A percentile compares a stretch with the other conserved stretches of the same genome.
phyloP scores from a whole-genome alignment of 2,797 vertebrate species.

The Phaenicophaeus curvirostris region DNA sequence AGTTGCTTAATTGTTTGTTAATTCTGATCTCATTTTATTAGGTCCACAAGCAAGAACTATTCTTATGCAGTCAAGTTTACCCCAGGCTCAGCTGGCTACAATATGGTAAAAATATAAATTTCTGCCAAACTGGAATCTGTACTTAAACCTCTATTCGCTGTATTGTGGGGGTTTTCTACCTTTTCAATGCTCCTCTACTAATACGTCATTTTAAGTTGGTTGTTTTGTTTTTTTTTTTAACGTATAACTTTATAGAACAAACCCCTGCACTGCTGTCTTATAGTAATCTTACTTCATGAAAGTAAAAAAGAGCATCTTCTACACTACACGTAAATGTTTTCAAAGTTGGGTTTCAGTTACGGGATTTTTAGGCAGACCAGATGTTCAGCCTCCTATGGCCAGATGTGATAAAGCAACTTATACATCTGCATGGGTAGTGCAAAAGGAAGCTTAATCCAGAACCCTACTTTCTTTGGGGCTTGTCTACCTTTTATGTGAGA shows the following conservation, averaged over 20 bases:
- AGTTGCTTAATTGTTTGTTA: not conserved
- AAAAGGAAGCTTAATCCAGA: not conserved
- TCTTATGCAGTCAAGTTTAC: slow-evolving; percentile 99
- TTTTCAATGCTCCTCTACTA: not conserved
- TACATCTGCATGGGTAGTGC: not conserved
- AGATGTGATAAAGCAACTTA: not conserved
- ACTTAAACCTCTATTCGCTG: not conserved
- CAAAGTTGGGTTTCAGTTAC: not conserved
- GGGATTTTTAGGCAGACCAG: not conserved
- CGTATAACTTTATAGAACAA: not conserved
- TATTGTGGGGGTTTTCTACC: not conserved
- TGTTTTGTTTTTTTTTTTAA: not conserved
- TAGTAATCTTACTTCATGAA: not conserved
- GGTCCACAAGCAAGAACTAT: slow-evolving; percentile 97
- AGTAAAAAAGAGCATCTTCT: not conserved
- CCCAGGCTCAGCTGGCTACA: slow-evolving; percentile 93
- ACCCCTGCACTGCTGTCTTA: not conserved
- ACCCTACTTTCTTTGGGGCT: not conserved
- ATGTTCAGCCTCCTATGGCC: not conserved
- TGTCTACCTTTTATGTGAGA: not conserved
- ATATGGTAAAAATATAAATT: slow-evolving; percentile 88
- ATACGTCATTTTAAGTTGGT: not conserved
- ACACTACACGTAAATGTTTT: not conserved
- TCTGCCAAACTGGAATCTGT: not conserved
- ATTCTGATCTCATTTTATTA: slow-evolving; percentile 63